Base-by-base conservation (phyloP, 2,888 invertebrate species). In the Rotaria sp. region DNA sequence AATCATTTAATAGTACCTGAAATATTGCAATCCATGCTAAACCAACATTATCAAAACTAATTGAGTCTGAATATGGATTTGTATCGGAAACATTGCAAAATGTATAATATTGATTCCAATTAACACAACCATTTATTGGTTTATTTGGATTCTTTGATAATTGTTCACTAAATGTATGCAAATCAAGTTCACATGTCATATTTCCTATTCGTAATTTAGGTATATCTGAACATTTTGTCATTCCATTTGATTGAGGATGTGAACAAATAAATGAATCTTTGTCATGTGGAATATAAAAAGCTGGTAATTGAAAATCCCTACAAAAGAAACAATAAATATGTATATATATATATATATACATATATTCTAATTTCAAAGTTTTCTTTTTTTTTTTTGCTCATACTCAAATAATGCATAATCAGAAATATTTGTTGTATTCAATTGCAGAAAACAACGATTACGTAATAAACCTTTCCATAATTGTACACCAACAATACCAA, bases 21-120 rank as follows among this genome's bases (percentile, higher is more conserved):
- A 99, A 99, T 92, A 99, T 99, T 88, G 98, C 98, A 88, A 99
- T 97, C 98, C 99, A 99, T 45, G 99, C 99, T 89, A 99, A 94
- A 88, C 99, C 99, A 90, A 99, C 99, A 92, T 99, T 99, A 92
- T 99, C 99, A 92, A 99, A 99, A 74, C 97, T 97, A 90, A 99
- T 98, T 87, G 99, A 97, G 87, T 98, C 98, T 92, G 96, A 96
- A 92, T 98, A 99, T 26, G 99, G 99, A 93, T 99, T 99, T 89
- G 94, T 94, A 86, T 95, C 96, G 88, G 95, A 94, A 88, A 96
- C 94, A 88, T 94, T 94, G 92, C 99, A 99, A 90, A 95, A 94
- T 85, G 95, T 96, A 92, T 98, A 99, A 92, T 99, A 99, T 92
- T 95, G 94, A 92, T 99, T 97, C 98, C 98, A 99, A 92, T 99